These are phyloP conservation scores for Drosophila pruinosa DNA, from an alignment of 1,140 invertebrate genomes.

Conservation along the genomic window DNA sequence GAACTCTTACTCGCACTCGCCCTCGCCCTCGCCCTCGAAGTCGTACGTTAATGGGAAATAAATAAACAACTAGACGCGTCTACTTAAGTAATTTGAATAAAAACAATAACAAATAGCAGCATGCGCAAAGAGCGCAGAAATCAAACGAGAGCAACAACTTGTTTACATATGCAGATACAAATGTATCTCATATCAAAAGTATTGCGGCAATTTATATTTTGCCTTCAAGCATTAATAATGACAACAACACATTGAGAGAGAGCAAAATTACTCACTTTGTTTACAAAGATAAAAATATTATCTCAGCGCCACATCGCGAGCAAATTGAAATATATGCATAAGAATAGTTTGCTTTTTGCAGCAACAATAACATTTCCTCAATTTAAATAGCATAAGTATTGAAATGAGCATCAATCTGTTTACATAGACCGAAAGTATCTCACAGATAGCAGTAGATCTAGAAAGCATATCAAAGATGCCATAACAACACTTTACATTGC, in stretches of 20 bases:
- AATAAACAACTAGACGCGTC: conserved; percentile 30
- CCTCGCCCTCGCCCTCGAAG: neutral
- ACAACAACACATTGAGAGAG: neutral
- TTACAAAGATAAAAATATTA: neutral
- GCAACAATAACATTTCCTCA: neutral
- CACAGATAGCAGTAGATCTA: neutral
- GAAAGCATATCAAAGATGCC: neutral
- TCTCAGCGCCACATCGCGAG: neutral
- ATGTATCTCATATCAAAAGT: conserved; percentile 21
- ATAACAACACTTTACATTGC: neutral
- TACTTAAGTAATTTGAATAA: conserved; percentile 2
- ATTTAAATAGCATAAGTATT: neutral
- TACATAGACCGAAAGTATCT: neutral
- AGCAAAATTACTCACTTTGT: neutral
- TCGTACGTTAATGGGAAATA: conserved; percentile 2
- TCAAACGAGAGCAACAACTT: conserved; percentile 49
- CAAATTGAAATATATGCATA: neutral
- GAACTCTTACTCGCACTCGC: conserved; percentile 2
- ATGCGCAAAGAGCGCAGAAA: neutral
- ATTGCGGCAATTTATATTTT: neutral
- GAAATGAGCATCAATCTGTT: neutral
- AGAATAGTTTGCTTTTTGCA: too few species aligned
- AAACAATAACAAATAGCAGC: conserved; percentile 21
- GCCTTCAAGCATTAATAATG: neutral
- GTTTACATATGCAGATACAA: conserved; percentile 38